phyloP scores from a whole-genome alignment of 1,140 invertebrate genomes.

The Maniola jurtina region DNA sequence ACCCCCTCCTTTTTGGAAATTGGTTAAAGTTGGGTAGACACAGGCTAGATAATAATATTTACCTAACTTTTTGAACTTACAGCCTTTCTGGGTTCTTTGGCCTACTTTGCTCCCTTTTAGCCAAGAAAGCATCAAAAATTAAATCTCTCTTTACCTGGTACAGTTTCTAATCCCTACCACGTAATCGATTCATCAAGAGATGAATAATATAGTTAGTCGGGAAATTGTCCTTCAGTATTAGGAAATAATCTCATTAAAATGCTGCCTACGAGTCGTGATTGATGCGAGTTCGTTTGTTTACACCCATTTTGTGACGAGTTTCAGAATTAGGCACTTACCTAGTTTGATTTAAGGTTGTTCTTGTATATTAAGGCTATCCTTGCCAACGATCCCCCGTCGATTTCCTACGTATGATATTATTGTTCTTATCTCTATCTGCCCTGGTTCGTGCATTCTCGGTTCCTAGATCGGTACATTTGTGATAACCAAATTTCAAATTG shows the following conservation, averaged over 20 bases:
- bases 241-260: conserved; percentile 68
- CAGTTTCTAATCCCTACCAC: conserved; percentile 26
- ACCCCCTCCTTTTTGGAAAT: too few species aligned
- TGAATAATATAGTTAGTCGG: conserved; percentile 46
- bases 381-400: too few species aligned
- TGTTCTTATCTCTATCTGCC: too few species aligned
- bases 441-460: too few species aligned
- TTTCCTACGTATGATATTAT: too few species aligned
- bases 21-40: too few species aligned
- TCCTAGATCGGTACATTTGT: too few species aligned
- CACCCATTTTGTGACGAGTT: conserved; percentile 14
- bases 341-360: background rate
- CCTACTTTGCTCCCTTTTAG: too few species aligned
- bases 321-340: conserved; percentile 10
- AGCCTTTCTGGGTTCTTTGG: too few species aligned
- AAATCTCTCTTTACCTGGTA: conserved; percentile 14
- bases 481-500: too few species aligned
- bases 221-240: conserved; percentile 65
- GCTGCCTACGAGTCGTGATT: conserved; percentile 50
- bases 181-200: conserved; percentile 36
- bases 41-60: too few species aligned
- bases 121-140: background rate
- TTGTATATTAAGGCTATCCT: background rate
- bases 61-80: too few species aligned
- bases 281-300: conserved; percentile 47